Evolutionary conservation across 2,113 vertebrate genomes (phyloP).

Genomic region (Chaetodon auriga): DNA sequence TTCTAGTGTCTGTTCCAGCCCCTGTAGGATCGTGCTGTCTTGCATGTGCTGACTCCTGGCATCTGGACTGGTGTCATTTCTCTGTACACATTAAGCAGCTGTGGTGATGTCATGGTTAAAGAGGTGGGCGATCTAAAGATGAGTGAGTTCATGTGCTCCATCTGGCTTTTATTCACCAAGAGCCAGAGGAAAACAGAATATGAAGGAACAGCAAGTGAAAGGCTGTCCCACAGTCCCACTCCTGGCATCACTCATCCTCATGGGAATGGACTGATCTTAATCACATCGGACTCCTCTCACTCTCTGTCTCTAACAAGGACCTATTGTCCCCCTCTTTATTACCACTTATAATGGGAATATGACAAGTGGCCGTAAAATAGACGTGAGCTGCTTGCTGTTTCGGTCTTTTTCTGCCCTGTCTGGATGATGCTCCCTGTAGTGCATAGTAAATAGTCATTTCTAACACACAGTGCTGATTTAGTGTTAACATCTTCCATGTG

Average conservation of each 20-base stretch:
- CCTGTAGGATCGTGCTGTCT: not conserved
- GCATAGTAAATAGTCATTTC: conserved; percentile 35
- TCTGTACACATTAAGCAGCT: conserved; percentile 53
- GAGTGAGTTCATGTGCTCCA: conserved; percentile 66
- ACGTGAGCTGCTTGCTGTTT: not conserved
- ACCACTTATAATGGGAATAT: conserved; percentile 24
- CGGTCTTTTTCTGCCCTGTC: not conserved
- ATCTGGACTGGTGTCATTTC: conserved; percentile 55
- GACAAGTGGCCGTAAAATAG: conserved; percentile 25
- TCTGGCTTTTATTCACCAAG: conserved; percentile 66
- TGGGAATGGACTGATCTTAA: conserved; percentile 43
- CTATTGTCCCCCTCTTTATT: conserved; percentile 45
- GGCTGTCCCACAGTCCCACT: conserved; percentile 37
- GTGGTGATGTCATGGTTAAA: conserved; percentile 71
- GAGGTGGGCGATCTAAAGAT: conserved; percentile 59
- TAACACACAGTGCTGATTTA: conserved; percentile 28
- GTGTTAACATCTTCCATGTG: conserved; percentile 53
- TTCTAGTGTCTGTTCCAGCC: conserved; percentile 1
- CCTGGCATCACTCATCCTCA: conserved; percentile 42
- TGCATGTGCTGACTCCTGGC: conserved; percentile 39
- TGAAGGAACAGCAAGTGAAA: conserved; percentile 43
- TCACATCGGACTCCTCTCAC: conserved; percentile 25
- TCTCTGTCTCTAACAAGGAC: conserved; percentile 29
- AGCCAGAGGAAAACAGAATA: conserved; percentile 49
- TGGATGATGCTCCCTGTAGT: conserved; percentile 17